Evolutionary conservation across 2,797 vertebrate species (phyloP), one percentile per base, ranked within the genome.

Genomic region (Meriones psammophilus): DNA sequence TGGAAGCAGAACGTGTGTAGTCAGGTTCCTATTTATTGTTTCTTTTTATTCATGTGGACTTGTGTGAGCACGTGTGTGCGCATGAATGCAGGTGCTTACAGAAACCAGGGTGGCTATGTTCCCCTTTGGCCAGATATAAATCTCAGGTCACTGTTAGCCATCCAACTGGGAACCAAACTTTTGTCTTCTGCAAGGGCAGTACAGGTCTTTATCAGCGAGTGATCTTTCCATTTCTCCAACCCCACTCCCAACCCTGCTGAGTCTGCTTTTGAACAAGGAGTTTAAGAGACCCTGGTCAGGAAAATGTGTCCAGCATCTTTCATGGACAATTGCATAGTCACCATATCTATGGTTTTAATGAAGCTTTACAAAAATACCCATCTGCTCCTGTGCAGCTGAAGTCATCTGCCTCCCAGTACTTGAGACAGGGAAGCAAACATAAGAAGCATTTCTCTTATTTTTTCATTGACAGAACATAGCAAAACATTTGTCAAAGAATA

Each of bases 361-460:
- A 96, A 94, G 33, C n/a, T 90, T 80, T 89, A 17, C n/a, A 91
- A 91, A 96, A 73, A 39, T 73, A 89, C 66, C 92, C 76, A 56
- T 26, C 46, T 77, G 81, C 10, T 91, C 42, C 77, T 33, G 83
- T 90, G 88, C 46, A 81, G 8, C 50, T 54, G 74, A 95, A 92
- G 88, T 81, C 28, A 94, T 95, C 46, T 58, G 6, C 46, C 5
- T 66, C 39, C 39, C 58, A 4, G 4, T 90, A 60, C 58, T 86
- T 79, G 39, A 94, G 42, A 94, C 0, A 12, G 18, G 30, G 60
- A 93, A 95, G 88, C 7, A 91, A 92, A 68, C 42, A 17, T 68
- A 42, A 78, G 91, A 92, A 74, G 15, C 22, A 69, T 10, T 8
- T 5, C 77, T 74, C 60, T 74, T 20, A 64, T 66, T 54, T 54